phyloP scores from a whole-genome alignment of 2,797 vertebrate genomes.

The Orientallactaga sibirica region DNA sequence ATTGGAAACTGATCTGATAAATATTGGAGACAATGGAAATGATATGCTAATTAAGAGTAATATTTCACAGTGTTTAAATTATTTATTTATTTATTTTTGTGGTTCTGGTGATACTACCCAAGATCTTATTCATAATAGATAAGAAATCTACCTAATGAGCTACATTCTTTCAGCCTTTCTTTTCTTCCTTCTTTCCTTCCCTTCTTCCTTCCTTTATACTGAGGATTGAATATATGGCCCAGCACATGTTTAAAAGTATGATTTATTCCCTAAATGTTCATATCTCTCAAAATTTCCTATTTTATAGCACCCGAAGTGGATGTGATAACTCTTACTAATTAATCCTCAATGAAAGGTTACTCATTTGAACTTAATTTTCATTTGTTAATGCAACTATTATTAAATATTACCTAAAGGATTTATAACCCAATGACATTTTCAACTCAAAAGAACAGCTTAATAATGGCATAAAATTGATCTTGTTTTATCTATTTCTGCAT shows the following conservation, averaged over 20 bases:
- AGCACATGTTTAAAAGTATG: background rate
- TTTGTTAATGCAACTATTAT: slow-evolving; percentile 44
- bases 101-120: background rate
- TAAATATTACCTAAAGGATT: slow-evolving; percentile 42
- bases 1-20: background rate
- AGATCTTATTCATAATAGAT: too few relatives aligned
- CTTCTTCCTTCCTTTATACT: background rate
- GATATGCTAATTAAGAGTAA: background rate
- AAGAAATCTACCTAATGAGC: too few relatives aligned
- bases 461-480: slow-evolving; percentile 32
- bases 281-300: background rate
- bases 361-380: slow-evolving; percentile 53
- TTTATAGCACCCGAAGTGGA: background rate
- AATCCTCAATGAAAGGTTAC: background rate
- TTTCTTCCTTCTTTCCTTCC: too few relatives aligned
- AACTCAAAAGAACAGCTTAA: slow-evolving; percentile 40
- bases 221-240: background rate
- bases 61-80: background rate
- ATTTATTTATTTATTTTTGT: too few relatives aligned
- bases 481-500: slow-evolving; percentile 42
- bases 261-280: background rate
- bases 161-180: too few relatives aligned
- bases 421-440: slow-evolving; percentile 17
- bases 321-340: slow-evolving; percentile 14
- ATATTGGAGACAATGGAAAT: background rate